Percentiles rank a stretch among this genome's conserved stretches.
Evolutionary conservation across 2,888 invertebrate species (phyloP).

Genomic region (Limulus polyphemus): DNA sequence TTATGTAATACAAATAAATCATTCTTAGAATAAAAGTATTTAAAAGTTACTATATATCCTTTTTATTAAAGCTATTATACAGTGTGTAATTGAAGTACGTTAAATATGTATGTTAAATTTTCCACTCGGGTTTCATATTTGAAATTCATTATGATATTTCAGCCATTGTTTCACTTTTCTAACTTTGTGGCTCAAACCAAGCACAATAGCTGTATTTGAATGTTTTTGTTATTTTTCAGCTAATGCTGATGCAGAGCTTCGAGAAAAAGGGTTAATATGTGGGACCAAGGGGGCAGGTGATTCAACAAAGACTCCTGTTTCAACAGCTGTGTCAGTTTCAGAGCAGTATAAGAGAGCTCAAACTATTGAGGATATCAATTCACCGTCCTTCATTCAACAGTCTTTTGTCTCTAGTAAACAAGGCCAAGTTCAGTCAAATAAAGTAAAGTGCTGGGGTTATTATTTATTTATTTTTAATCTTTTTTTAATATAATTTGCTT

Average conservation of each 20-base stretch:
- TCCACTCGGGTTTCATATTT: no score
- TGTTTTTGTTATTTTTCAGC: slow-evolving; percentile 4
- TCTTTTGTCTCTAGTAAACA: slow-evolving; percentile 13
- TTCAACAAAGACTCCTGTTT: slow-evolving; percentile 1
- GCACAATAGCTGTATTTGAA: no score
- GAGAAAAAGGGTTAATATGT: slow-evolving; percentile 12
- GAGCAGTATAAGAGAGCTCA: slow-evolving; percentile 17
- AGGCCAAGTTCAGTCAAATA: no score
- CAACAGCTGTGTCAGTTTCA: slow-evolving; percentile 11
- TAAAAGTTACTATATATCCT: not conserved
- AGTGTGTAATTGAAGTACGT: no score
- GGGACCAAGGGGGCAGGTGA: slow-evolving; percentile 2
- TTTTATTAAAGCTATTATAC: not conserved
- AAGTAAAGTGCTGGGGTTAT: no score
- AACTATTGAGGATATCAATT: slow-evolving; percentile 19
- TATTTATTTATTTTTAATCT: no score
- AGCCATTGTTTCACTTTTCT: not conserved
- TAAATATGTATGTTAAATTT: no score
- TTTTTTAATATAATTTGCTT: no score
- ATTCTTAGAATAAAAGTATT: no score
- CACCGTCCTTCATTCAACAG: slow-evolving; percentile 16
- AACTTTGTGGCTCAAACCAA: no score
- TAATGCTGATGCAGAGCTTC: slow-evolving; percentile 12
- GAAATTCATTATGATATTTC: not conserved
- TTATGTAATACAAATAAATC: no score